These are phyloP conservation scores for Polydrusus tereticollis DNA, from an alignment of 2,888 invertebrate species.

Conservation along the genomic window DNA sequence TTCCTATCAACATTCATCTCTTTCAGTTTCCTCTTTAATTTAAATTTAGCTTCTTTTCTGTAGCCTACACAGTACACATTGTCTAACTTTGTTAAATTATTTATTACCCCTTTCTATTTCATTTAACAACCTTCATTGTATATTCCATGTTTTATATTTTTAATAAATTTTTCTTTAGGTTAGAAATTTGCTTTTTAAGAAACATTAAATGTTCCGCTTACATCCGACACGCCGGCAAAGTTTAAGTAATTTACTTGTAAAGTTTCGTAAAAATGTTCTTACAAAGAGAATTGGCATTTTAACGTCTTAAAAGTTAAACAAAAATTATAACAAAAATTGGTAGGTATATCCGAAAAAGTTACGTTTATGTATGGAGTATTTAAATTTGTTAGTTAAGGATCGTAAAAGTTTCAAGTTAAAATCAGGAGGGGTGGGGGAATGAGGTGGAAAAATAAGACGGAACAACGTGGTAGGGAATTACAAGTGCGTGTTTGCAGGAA, in stretches of 20 bases:
- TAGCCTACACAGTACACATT: neutral
- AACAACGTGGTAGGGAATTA: too few relatives aligned
- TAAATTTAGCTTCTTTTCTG: neutral
- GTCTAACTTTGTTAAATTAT: neutral
- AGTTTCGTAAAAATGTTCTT: neutral
- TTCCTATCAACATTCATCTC: neutral
- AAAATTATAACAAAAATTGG: neutral
- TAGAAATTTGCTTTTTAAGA: conserved; percentile 13
- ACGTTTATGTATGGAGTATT: too few relatives aligned
- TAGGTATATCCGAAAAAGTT: neutral
- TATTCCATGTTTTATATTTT: conserved; percentile 13
- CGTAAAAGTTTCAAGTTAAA: too few relatives aligned
- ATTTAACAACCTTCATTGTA: neutral
- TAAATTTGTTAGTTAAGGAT: too few relatives aligned
- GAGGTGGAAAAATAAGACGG: too few relatives aligned
- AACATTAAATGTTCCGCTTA: neutral
- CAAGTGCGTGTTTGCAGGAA: too few relatives aligned
- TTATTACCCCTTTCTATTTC: neutral
- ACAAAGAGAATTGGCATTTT: neutral
- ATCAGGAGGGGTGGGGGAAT: too few relatives aligned
- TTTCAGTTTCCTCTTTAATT: neutral
- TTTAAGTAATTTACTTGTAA: neutral
- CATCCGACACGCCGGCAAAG: neutral
- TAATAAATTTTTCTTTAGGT: conserved; percentile 34
- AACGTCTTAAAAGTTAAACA: neutral